phyloP scores from a whole-genome alignment of 2,888 invertebrate species.

The Oscheius onirici region DNA sequence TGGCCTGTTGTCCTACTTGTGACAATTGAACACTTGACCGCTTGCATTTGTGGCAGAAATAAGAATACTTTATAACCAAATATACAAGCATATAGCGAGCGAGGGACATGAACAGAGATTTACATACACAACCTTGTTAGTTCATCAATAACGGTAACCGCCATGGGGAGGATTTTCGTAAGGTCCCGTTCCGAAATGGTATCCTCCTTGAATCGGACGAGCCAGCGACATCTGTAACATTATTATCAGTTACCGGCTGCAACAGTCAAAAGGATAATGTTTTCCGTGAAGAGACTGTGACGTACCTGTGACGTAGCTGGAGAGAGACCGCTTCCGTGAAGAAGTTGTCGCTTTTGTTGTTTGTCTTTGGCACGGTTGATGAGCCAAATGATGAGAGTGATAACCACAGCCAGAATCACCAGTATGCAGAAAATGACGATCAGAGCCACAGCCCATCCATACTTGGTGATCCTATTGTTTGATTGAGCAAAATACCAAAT shows the following conservation, averaged over 20 bases:
- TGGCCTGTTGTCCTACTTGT: too few species aligned
- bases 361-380: conserved; percentile 53
- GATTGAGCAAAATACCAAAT: background rate
- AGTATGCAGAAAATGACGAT: conserved; percentile 56
- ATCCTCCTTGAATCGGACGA: conserved; percentile 48
- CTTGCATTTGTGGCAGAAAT: too few species aligned
- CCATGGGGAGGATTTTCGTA: conserved; percentile 52
- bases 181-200: conserved; percentile 55
- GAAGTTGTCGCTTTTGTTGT: conserved; percentile 40
- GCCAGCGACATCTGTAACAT: conserved; percentile 51
- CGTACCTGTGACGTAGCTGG: conserved; percentile 50
- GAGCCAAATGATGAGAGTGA: conserved; percentile 57
- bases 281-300: conserved; percentile 13
- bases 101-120: background rate
- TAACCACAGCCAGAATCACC: conserved; percentile 51
- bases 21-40: too few species aligned
- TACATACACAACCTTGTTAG: background rate
- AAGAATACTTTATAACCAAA: conserved; percentile 23
- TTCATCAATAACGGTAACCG: conserved; percentile 34
- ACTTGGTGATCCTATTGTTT: conserved; percentile 38
- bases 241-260: background rate
- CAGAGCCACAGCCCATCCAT: conserved; percentile 60
- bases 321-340: conserved; percentile 41
- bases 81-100: conserved; percentile 11
- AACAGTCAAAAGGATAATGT: background rate